These are phyloP conservation scores for Mustela nigripes DNA, from an alignment of 2,113 vertebrate species.

Conservation along the genomic window DNA sequence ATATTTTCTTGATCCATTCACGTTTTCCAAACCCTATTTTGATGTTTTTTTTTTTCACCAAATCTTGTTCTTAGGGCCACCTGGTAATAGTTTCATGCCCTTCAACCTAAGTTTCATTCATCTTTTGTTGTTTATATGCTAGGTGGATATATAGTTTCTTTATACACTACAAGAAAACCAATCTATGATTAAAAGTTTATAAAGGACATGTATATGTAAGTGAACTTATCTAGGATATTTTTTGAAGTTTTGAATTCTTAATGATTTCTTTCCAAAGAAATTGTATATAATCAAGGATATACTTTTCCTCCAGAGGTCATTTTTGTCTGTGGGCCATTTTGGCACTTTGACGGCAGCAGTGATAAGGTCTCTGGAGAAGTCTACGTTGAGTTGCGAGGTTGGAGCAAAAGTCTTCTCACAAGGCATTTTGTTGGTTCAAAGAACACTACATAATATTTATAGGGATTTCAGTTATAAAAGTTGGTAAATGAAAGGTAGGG, in stretches of 20 bases:
- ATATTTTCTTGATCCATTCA: not conserved
- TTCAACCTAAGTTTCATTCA: constrained; percentile 25
- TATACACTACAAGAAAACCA: not conserved
- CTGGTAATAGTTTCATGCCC: not conserved
- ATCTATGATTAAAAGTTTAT: not conserved
- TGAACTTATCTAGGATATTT: not conserved
- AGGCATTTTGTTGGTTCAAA: not conserved
- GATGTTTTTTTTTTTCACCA: not conserved
- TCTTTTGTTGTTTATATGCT: not conserved
- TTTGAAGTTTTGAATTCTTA: not conserved
- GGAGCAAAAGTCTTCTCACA: not conserved
- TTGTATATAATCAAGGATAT: constrained; percentile 16
- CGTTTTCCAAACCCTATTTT: not conserved
- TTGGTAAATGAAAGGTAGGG: not conserved
- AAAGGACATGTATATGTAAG: not conserved
- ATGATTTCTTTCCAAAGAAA: constrained; percentile 46
- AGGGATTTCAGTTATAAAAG: not conserved
- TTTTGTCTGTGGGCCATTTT: not conserved
- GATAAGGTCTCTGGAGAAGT: not conserved
- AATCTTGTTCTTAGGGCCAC: not conserved
- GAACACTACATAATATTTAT: not conserved
- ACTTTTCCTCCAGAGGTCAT: not conserved
- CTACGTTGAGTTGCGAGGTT: not conserved
- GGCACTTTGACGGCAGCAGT: not conserved
- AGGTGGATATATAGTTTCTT: not conserved